Percentiles rank a stretch among this genome's conserved stretches.
phyloP scores from a whole-genome alignment of 2,797 vertebrate genomes.

The Anabacerthia variegaticeps region DNA sequence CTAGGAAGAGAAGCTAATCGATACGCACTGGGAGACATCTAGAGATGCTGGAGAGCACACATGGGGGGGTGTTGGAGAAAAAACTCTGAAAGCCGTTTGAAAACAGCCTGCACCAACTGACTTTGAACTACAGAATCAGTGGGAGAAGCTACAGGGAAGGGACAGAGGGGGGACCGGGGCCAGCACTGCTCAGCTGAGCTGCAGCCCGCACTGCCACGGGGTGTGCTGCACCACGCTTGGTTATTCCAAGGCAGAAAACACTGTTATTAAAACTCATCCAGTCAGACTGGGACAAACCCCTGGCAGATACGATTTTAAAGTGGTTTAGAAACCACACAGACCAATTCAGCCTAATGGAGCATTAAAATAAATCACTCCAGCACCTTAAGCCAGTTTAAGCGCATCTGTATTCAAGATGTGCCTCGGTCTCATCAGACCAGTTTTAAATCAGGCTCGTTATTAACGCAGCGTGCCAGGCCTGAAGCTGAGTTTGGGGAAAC shows the following conservation, averaged over 20 bases:
- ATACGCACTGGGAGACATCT: neutral
- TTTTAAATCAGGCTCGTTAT: slow-evolving; percentile 2
- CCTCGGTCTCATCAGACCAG: slow-evolving; percentile 1
- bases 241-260: neutral
- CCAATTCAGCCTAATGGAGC: slow-evolving; percentile 61
- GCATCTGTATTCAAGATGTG: slow-evolving; percentile 54
- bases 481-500: neutral
- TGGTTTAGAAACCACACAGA: slow-evolving; percentile 54
- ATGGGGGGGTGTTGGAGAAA: accelerated
- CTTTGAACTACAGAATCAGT: neutral
- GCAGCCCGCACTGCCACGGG: neutral
- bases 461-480: neutral
- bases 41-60: neutral
- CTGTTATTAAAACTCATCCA: neutral
- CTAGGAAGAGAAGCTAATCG: neutral
- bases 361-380: slow-evolving; percentile 60
- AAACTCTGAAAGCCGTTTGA: neutral
- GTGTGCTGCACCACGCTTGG: neutral
- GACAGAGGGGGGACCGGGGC: accelerated
- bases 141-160: neutral
- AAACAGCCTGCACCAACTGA: neutral
- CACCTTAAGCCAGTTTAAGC: slow-evolving; percentile 64
- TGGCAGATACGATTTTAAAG: slow-evolving; percentile 27
- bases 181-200: neutral
- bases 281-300: slow-evolving; percentile 8